These are phyloP conservation scores for Chrysomela aeneicollis DNA, from an alignment of 2,888 invertebrate species.

Conservation along the genomic window DNA sequence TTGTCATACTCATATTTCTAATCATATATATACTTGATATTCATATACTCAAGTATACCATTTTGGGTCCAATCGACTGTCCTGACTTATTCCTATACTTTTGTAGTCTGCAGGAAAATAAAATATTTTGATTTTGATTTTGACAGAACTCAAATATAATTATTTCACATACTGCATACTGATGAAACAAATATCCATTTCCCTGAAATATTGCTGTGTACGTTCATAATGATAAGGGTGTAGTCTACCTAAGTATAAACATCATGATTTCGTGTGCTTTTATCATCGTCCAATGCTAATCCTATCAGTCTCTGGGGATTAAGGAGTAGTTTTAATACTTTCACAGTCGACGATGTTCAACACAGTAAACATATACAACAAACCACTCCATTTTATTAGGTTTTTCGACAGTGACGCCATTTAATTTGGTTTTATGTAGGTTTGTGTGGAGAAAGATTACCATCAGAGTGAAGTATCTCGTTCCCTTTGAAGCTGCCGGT, in stretches of 20 bases:
- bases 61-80: neutral
- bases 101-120: neutral
- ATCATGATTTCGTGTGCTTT: neutral
- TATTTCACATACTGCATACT: too few species aligned
- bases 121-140: neutral
- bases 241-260: neutral
- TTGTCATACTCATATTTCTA: neutral
- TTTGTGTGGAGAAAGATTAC: neutral
- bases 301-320: neutral
- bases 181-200: too few species aligned
- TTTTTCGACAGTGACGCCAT: neutral
- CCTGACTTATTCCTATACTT: neutral
- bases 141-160: too few species aligned
- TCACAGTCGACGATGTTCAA: neutral
- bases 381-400: neutral
- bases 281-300: neutral
- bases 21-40: too few species aligned
- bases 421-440: neutral
- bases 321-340: neutral
- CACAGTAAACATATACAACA: neutral
- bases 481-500: neutral
- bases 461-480: neutral
- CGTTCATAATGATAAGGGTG: neutral
- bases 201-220: neutral
- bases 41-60: neutral